Percentiles rank a stretch among this genome's conserved stretches.
phyloP scores from a whole-genome alignment of 1,140 invertebrate genomes.

The Hestina assimilis region DNA sequence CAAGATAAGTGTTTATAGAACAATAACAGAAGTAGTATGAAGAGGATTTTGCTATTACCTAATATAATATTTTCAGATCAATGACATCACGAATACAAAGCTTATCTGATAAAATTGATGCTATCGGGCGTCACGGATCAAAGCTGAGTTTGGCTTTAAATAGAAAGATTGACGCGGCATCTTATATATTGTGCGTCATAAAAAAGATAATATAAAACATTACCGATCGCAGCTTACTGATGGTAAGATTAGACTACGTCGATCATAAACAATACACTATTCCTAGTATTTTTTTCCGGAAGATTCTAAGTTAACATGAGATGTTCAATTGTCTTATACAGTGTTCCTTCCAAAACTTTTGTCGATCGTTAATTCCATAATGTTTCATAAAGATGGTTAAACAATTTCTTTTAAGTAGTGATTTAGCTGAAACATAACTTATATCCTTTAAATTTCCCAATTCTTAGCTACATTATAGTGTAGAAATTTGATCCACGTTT shows the following conservation, averaged over 20 bases:
- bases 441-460: too few species aligned
- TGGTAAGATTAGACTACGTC: conserved; percentile 6
- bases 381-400: too few species aligned
- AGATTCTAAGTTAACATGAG: not conserved
- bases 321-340: not conserved
- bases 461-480: too few species aligned
- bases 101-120: conserved; percentile 20
- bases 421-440: too few species aligned
- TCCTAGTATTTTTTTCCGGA: not conserved
- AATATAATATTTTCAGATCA: conserved; percentile 6
- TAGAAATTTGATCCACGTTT: too few species aligned
- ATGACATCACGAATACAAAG: conserved; percentile 47
- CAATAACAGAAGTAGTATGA: not conserved
- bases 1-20: too few species aligned
- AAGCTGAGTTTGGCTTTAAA: conserved; percentile 16
- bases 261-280: not conserved
- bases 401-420: too few species aligned
- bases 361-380: too few species aligned
- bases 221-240: conserved; percentile 3
- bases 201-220: conserved; percentile 11
- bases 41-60: conserved; percentile 11
- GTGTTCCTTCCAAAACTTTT: too few species aligned
- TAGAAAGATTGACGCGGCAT: conserved; percentile 27
- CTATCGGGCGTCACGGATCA: conserved; percentile 27
- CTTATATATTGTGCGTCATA: conserved; percentile 15